These are phyloP conservation scores for Microctonus hyperodae DNA, from an alignment of 2,888 invertebrate genomes.

Conservation along the genomic window DNA sequence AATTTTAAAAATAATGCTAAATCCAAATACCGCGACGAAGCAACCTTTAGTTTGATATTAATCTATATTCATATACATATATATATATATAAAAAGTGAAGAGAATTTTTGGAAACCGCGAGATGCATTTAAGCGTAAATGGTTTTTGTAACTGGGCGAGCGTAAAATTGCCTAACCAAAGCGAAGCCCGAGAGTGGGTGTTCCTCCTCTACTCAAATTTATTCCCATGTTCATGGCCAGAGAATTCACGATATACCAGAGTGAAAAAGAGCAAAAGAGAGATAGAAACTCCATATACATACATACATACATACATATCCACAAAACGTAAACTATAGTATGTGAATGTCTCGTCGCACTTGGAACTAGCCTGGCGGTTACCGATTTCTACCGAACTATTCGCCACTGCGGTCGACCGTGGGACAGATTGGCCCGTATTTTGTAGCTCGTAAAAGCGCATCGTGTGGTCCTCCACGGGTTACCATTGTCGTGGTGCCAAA, in stretches of 20 bases:
- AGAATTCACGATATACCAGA: conserved; percentile 15
- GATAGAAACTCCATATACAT: conserved; percentile 16
- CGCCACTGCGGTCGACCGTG: conserved; percentile 53
- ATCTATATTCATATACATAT: neutral
- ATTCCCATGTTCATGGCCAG: conserved; percentile 40
- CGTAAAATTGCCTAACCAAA: conserved; percentile 63
- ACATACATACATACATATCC: conserved; percentile 1
- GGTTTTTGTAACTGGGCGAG: conserved; percentile 62
- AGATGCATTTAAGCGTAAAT: conserved; percentile 61
- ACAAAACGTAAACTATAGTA: neutral
- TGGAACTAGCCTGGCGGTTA: conserved; percentile 30
- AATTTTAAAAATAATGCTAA: neutral
- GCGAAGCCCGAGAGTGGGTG: conserved; percentile 18
- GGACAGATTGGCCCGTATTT: conserved; percentile 59
- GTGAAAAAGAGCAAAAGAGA: conserved; percentile 7
- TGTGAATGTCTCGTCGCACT: conserved; percentile 6
- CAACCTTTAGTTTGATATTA: neutral
- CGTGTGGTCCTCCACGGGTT: conserved; percentile 43
- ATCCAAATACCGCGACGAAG: neutral
- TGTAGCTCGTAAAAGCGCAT: conserved; percentile 56
- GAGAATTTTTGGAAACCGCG: conserved; percentile 23
- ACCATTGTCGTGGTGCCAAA: conserved; percentile 38
- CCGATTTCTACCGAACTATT: conserved; percentile 57
- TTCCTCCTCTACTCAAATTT: conserved; percentile 40
- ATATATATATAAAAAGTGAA: neutral